Conservation (phyloP, 2,113 vertebrate species). For the Heterotilapia buettikoferi region DNA sequence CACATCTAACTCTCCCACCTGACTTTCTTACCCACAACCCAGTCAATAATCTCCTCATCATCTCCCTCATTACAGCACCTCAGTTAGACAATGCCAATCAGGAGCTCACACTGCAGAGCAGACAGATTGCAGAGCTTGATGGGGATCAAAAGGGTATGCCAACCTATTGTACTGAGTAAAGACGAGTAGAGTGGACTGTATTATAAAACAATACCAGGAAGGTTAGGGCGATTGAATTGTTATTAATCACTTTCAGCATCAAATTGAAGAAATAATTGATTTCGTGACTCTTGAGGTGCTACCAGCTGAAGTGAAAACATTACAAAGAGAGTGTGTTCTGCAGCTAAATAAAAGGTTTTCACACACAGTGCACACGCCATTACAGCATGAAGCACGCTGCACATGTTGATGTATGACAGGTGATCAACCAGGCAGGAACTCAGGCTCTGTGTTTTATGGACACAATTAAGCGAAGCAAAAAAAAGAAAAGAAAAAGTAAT, state of each 20-base stretch:
- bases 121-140: constrained; percentile 35
- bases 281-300: background rate
- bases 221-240: background rate
- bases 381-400: background rate
- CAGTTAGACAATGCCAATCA: constrained; percentile 59
- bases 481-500: background rate
- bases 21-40: constrained; percentile 35
- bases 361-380: background rate
- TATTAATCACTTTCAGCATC: background rate
- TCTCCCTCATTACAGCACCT: constrained; percentile 42
- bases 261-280: background rate
- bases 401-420: background rate
- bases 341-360: background rate
- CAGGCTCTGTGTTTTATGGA: background rate
- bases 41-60: constrained; percentile 61
- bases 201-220: background rate
- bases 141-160: constrained; percentile 25
- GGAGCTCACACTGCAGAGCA: constrained; percentile 10
- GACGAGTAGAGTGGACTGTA: background rate
- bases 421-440: background rate
- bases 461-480: background rate
- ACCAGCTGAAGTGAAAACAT: background rate
- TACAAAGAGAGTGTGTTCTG: background rate
- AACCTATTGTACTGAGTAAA: background rate
- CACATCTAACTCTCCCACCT: constrained; percentile 34